Percentiles rank a stretch among this genome's conserved stretches.
Conservation (phyloP, 2,113 vertebrate species). For the Psammodynastes pulverulentus region DNA sequence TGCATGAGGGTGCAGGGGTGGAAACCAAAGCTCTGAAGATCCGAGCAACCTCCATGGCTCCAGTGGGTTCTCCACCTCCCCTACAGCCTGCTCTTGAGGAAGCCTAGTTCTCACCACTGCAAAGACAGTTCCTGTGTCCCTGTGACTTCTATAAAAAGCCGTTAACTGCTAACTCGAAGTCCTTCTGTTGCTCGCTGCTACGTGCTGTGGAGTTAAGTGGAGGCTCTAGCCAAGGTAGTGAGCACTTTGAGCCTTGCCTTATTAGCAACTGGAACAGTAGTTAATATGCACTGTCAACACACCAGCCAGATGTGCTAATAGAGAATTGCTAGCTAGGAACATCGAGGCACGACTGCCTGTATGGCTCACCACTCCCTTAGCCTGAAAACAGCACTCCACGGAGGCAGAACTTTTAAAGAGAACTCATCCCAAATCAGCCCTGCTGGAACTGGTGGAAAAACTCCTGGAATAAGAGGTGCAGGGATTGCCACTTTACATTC, state of each 20-base stretch:
- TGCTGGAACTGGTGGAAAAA: neutral
- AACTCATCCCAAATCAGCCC: neutral
- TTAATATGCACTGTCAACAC: conserved; percentile 69
- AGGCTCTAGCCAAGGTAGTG: conserved; percentile 34
- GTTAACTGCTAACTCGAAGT: neutral
- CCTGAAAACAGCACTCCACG: conserved; percentile 46
- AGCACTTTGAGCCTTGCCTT: conserved; percentile 43
- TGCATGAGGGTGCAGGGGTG: neutral
- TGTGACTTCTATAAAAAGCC: neutral
- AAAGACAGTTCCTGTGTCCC: neutral
- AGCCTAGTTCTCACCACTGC: neutral
- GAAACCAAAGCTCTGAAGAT: neutral
- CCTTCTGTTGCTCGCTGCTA: neutral
- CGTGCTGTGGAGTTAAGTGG: neutral
- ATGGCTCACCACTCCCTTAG: conserved; percentile 42
- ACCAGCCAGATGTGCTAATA: conserved; percentile 59
- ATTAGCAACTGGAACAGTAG: conserved; percentile 49
- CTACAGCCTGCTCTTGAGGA: neutral
- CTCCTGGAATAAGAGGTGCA: neutral
- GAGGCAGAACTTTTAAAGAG: neutral
- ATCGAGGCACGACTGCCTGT: conserved; percentile 36
- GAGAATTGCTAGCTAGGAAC: conserved; percentile 52
- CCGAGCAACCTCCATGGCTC: neutral
- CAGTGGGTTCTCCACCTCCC: neutral
- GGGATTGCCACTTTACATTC: no score